Evolutionary conservation across 2,888 invertebrate genomes (phyloP).

Genomic region (Leptopterna dolabrata): DNA sequence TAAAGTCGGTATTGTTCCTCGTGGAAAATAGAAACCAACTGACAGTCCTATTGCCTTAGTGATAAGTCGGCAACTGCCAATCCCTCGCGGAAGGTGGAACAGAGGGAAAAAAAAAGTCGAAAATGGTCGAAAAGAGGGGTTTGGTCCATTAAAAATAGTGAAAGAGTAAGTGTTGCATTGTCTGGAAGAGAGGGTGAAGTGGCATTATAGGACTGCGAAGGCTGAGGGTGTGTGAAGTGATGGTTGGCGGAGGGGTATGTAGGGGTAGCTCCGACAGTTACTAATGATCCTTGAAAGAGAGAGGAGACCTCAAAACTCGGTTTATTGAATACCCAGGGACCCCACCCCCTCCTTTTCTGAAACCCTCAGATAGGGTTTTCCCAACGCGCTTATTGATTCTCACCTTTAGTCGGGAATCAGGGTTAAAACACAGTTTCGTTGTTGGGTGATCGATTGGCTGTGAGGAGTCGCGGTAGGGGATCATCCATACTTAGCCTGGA

Average conservation of each 20-base stretch:
- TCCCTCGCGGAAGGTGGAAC: neutral
- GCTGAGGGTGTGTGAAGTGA: constrained; percentile 30
- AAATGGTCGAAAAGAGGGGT: neutral
- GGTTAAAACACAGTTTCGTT: constrained; percentile 18
- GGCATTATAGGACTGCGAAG: constrained; percentile 3
- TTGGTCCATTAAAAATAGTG: constrained; percentile 56
- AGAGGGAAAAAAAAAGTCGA: neutral
- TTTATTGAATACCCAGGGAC: constrained; percentile 61
- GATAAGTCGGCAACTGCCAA: constrained; percentile 14
- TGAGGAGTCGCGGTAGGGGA: neutral
- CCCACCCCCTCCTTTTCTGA: neutral
- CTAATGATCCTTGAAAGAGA: constrained; percentile 60
- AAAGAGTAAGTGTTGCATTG: constrained; percentile 56
- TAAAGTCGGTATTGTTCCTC: neutral
- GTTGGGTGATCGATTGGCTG: neutral
- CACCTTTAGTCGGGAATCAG: constrained; percentile 39
- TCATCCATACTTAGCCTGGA: neutral
- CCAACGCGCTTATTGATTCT: constrained; percentile 40
- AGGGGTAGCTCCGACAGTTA: constrained; percentile 41
- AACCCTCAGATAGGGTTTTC: neutral
- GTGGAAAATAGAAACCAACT: neutral
- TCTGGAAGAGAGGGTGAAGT: constrained; percentile 28
- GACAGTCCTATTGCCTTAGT: neutral
- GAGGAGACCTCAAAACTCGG: constrained; percentile 63
- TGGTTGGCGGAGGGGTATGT: neutral